These are phyloP conservation scores for Stigmatopora argus DNA, from an alignment of 2,113 vertebrate species.

Conservation along the genomic window DNA sequence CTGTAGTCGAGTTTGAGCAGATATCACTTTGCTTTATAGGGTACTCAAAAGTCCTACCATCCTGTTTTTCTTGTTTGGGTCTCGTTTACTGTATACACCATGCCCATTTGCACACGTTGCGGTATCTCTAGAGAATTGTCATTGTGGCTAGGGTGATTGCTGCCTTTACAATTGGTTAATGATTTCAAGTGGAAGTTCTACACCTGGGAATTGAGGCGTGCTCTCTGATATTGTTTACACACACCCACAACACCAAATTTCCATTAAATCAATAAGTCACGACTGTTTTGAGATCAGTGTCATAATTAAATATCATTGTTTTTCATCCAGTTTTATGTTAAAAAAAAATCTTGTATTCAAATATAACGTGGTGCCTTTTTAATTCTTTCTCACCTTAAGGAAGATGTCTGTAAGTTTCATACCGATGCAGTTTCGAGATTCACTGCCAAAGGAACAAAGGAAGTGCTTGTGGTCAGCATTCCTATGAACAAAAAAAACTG, in stretches of 20 bases:
- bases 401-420: constrained; percentile 47
- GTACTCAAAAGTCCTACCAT: no score
- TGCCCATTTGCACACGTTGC: not conserved
- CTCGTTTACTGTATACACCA: not conserved
- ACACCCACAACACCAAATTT: constrained; percentile 7
- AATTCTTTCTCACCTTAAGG: constrained; percentile 49
- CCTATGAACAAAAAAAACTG: constrained; percentile 32
- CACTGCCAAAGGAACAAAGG: constrained; percentile 56
- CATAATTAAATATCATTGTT: not conserved
- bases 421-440: constrained; percentile 53
- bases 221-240: constrained; percentile 4
- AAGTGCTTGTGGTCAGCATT: constrained; percentile 57
- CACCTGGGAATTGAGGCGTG: not conserved
- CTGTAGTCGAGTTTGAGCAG: no score
- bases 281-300: not conserved
- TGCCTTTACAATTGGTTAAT: constrained; percentile 18
- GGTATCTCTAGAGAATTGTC: not conserved
- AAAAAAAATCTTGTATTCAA: not conserved
- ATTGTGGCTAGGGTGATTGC: constrained; percentile 26
- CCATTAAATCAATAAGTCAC: constrained; percentile 24
- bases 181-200: constrained; percentile 28
- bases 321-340: not conserved
- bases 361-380: not conserved
- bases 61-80: constrained; percentile 10
- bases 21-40: no score